Conservation (phyloP, 1,140 invertebrate genomes). For the Drosophila pallidifrons region DNA sequence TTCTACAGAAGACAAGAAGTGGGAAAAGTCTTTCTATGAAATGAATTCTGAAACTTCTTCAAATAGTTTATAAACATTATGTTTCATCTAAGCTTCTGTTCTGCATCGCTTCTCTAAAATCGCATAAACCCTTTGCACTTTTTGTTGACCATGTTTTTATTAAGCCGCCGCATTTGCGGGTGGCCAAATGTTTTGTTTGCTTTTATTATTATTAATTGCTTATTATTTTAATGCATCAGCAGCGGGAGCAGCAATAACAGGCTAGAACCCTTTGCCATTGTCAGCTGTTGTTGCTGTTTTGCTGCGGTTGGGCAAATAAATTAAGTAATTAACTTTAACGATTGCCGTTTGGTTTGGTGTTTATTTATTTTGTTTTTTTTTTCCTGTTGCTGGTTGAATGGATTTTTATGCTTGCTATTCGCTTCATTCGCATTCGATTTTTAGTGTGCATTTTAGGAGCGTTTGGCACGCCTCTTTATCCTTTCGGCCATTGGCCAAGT, state of each 20-base stretch:
- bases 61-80: too few relatives aligned
- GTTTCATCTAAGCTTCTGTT: too few relatives aligned
- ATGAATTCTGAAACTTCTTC: too few relatives aligned
- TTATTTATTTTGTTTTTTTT: slow-evolving; percentile 2
- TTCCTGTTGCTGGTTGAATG: slow-evolving; percentile 24
- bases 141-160: slow-evolving; percentile 31
- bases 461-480: neutral
- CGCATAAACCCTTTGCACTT: neutral
- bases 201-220: slow-evolving; percentile 65
- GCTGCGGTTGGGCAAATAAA: slow-evolving; percentile 47
- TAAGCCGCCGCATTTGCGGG: slow-evolving; percentile 42
- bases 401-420: slow-evolving; percentile 37
- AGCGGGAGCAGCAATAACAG: slow-evolving; percentile 20
- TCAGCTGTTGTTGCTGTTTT: slow-evolving; percentile 36
- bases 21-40: too few relatives aligned
- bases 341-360: slow-evolving; percentile 19
- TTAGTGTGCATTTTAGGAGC: neutral
- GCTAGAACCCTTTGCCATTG: slow-evolving; percentile 12
- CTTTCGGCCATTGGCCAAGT: neutral
- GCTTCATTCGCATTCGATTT: neutral
- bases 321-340: slow-evolving; percentile 61
- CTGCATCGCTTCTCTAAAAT: neutral
- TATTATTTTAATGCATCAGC: slow-evolving; percentile 62
- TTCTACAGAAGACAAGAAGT: too few relatives aligned
- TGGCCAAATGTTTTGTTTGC: slow-evolving; percentile 52